Conservation (phyloP, 2,888 invertebrate species). For the Caenorhabditis parvicauda region DNA sequence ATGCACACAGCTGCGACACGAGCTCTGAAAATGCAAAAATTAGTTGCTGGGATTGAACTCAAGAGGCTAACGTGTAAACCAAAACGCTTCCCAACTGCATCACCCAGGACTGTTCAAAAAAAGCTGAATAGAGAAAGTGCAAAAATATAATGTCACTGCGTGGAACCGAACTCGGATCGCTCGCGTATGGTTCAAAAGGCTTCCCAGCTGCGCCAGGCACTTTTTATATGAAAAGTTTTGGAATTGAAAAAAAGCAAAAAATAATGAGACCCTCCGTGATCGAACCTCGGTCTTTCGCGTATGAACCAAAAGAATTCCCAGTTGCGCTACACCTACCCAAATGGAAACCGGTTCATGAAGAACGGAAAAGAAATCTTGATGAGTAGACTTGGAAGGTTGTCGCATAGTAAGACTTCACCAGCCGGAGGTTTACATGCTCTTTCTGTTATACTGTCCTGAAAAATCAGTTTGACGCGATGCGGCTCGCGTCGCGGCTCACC, state of each 20-base stretch:
- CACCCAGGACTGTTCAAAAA: too few species aligned
- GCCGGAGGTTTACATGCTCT: conserved; percentile 35
- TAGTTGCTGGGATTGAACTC: neutral
- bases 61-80: neutral
- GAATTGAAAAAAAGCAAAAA: neutral
- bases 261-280: neutral
- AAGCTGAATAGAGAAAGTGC: too few species aligned
- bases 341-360: conserved; percentile 65
- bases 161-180: too few species aligned
- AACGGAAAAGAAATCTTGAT: conserved; percentile 77
- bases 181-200: too few species aligned
- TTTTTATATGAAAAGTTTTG: neutral
- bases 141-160: too few species aligned
- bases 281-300: neutral
- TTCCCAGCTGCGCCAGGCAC: too few species aligned
- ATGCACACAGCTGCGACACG: conserved; percentile 50
- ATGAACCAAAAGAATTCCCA: neutral
- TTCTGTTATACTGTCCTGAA: conserved; percentile 24
- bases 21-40: conserved; percentile 34
- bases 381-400: conserved; percentile 75
- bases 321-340: conserved; percentile 55
- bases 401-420: conserved; percentile 75
- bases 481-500: too few species aligned
- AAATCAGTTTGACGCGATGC: neutral
- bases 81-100: neutral